Evolutionary conservation across 2,888 invertebrate species (phyloP).

Genomic region (Cheilosia scutellata): DNA sequence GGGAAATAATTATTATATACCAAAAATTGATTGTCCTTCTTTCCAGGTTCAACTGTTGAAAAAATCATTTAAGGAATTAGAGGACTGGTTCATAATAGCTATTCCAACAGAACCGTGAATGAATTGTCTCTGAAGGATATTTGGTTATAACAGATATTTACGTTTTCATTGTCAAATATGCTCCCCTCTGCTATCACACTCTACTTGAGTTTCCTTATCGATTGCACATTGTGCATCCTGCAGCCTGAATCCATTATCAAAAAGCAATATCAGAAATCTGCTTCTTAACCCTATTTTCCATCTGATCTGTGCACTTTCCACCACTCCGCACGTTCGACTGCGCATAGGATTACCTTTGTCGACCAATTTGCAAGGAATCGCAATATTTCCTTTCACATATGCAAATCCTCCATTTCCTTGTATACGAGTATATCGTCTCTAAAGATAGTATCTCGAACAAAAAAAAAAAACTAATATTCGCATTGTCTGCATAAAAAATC

Average conservation of each 20-base stretch:
- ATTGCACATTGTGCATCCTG: neutral
- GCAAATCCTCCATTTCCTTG: conserved; percentile 15
- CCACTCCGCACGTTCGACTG: neutral
- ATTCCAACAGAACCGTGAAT: too few species aligned
- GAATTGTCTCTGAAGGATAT: too few species aligned
- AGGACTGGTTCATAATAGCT: too few species aligned
- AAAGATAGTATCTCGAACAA: conserved; percentile 13
- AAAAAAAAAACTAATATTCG: neutral
- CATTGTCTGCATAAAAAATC: conserved; percentile 38
- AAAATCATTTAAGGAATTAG: too few species aligned
- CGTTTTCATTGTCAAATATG: too few species aligned
- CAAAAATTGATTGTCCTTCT: too few species aligned
- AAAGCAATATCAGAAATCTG: conserved; percentile 32
- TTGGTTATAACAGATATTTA: too few species aligned
- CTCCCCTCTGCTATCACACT: too few species aligned
- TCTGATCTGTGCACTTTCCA: conserved; percentile 4
- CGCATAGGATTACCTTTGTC: conserved; percentile 20
- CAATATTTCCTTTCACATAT: conserved; percentile 21
- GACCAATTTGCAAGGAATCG: conserved; percentile 26
- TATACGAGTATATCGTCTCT: conserved; percentile 21
- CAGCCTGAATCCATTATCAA: neutral
- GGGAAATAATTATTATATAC: too few species aligned
- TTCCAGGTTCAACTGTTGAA: too few species aligned
- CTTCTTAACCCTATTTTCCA: conserved; percentile 1
- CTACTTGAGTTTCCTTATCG: neutral